These are phyloP conservation scores for Bombus affinis DNA, from an alignment of 1,140 invertebrate genomes.

Conservation along the genomic window DNA sequence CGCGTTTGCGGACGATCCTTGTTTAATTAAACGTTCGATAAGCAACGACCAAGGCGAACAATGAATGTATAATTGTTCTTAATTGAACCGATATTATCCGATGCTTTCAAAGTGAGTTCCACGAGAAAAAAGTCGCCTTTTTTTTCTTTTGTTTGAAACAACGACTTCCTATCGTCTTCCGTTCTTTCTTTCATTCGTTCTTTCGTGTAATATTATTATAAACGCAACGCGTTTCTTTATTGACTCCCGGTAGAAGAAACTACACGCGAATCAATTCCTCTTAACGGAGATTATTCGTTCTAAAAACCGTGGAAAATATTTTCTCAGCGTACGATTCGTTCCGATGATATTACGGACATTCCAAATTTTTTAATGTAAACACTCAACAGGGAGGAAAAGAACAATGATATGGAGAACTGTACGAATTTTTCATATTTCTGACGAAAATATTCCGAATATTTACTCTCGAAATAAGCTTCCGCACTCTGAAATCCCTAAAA, in stretches of 20 bases:
- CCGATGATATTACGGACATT: neutral
- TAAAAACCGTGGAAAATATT: neutral
- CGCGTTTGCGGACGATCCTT: neutral
- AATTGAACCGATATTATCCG: neutral
- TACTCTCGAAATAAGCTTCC: neutral
- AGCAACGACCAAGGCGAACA: neutral
- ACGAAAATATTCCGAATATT: neutral
- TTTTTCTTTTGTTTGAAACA: neutral
- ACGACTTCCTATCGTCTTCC: neutral
- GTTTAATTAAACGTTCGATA: slow-evolving; percentile 20
- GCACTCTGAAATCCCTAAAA: neutral
- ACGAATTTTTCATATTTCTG: neutral
- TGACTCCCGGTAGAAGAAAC: neutral
- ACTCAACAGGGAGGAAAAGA: neutral
- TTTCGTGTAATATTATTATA: neutral
- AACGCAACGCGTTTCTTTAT: neutral
- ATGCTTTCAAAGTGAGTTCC: neutral
- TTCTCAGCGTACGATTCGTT: neutral
- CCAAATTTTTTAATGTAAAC: too few relatives aligned
- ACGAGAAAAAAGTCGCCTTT: too few relatives aligned
- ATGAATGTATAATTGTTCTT: neutral
- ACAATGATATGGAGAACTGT: neutral
- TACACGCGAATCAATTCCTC: neutral
- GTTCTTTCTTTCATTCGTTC: neutral
- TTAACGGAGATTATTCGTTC: neutral